Conservation (phyloP, 1,140 invertebrate genomes). For the Cydia strobilella region DNA sequence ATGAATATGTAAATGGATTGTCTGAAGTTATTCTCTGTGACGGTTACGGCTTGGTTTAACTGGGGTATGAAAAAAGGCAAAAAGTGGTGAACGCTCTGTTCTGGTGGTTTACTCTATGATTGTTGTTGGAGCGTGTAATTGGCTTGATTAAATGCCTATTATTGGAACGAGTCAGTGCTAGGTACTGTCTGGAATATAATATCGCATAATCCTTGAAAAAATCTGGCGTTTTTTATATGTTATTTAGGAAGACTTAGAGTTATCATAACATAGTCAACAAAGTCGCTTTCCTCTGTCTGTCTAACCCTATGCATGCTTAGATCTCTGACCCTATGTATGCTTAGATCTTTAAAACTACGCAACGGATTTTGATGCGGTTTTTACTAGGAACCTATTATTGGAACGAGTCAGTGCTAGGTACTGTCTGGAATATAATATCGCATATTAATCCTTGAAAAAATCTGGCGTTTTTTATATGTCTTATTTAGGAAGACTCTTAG, state of each 20-base stretch:
- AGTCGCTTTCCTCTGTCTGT: too few species aligned
- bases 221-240: neutral
- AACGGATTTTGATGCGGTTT: too few species aligned
- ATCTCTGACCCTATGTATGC: too few species aligned
- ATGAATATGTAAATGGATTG: slow-evolving; percentile 22
- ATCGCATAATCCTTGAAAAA: neutral
- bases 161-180: slow-evolving; percentile 1
- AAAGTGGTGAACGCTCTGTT: slow-evolving; percentile 16
- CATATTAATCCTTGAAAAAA: neutral
- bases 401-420: slow-evolving; percentile 12
- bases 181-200: neutral
- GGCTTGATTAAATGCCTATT: slow-evolving; percentile 12
- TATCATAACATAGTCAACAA: too few species aligned
- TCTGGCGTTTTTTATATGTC: neutral
- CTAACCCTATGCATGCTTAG: too few species aligned
- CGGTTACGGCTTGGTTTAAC: slow-evolving; percentile 22
- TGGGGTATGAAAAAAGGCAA: slow-evolving; percentile 19
- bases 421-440: neutral
- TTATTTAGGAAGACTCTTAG: too few species aligned
- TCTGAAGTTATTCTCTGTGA: neutral
- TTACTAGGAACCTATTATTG: neutral
- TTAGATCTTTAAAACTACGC: too few species aligned
- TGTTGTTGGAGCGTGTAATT: slow-evolving; percentile 25
- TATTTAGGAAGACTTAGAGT: too few species aligned
- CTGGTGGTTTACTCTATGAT: slow-evolving; percentile 7